Conservation (phyloP, 2,113 vertebrate species). For the Takifugu flavidus region DNA sequence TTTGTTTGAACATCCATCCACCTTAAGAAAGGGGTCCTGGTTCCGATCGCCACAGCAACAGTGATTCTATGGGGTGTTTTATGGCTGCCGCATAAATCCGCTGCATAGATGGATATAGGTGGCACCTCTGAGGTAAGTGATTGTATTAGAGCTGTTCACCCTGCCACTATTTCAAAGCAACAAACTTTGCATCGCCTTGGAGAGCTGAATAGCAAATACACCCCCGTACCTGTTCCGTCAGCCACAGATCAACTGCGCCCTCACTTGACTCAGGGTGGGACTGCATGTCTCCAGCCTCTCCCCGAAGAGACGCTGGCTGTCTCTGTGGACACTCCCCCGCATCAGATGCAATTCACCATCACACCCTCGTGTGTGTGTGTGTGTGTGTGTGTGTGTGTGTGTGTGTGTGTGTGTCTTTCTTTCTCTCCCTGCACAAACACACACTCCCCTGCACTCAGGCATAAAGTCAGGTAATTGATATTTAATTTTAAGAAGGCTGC, state of each 20-base stretch:
- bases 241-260: constrained; percentile 58
- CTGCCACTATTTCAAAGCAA: constrained; percentile 54
- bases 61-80: constrained; percentile 18
- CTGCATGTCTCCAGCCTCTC: neutral
- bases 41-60: no score
- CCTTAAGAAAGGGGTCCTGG: constrained; percentile 26
- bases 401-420: no score
- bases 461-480: neutral
- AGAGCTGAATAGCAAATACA: constrained; percentile 48
- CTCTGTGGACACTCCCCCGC: constrained; percentile 33
- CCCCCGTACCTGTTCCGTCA: constrained; percentile 3
- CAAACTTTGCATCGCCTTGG: constrained; percentile 39
- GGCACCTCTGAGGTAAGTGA: constrained; percentile 57
- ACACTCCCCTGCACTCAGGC: constrained; percentile 10
- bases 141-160: constrained; percentile 52
- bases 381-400: no score
- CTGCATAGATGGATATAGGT: constrained; percentile 42
- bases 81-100: constrained; percentile 25
- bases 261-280: constrained; percentile 42
- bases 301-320: neutral
- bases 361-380: neutral
- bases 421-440: neutral
- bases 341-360: constrained; percentile 38
- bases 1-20: constrained; percentile 35
- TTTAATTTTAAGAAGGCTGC: no score